These are phyloP conservation scores for Amphipoea oculea DNA, from an alignment of 2,888 invertebrate genomes.

Conservation along the genomic window DNA sequence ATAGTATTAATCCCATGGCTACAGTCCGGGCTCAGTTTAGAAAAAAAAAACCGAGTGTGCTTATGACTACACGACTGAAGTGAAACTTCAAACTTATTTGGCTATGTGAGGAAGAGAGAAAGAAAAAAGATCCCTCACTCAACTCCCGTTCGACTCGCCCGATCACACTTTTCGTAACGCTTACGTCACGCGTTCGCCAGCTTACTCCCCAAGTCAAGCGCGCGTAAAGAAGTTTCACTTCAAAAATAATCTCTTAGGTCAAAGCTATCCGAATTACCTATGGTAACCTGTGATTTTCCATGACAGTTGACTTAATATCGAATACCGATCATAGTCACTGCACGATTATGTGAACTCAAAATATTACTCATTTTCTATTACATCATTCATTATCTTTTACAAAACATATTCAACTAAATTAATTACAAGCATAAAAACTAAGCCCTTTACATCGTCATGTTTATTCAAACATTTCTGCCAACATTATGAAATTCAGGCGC, in stretches of 20 bases:
- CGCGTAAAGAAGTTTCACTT: too few relatives aligned
- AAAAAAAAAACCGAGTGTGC: background rate
- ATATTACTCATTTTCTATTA: background rate
- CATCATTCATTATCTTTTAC: background rate
- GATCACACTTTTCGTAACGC: too few relatives aligned
- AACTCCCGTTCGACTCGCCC: too few relatives aligned
- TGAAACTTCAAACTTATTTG: too few relatives aligned
- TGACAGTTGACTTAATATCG: background rate
- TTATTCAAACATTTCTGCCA: conserved; percentile 42
- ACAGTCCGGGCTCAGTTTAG: background rate
- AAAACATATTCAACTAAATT: conserved; percentile 14
- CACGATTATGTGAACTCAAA: background rate
- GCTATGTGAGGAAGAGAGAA: too few relatives aligned
- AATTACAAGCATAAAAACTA: conserved; percentile 15
- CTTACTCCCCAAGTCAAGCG: background rate
- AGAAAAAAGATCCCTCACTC: too few relatives aligned
- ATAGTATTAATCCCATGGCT: background rate
- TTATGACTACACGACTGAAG: too few relatives aligned
- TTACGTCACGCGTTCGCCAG: too few relatives aligned
- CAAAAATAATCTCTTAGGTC: background rate
- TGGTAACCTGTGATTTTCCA: background rate
- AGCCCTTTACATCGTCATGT: conserved; percentile 20
- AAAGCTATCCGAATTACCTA: background rate
- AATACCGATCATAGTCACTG: background rate
- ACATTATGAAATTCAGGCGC: conserved; percentile 57